Conservation (phyloP, 2,113 vertebrate genomes). For the Jaculus jaculus region DNA sequence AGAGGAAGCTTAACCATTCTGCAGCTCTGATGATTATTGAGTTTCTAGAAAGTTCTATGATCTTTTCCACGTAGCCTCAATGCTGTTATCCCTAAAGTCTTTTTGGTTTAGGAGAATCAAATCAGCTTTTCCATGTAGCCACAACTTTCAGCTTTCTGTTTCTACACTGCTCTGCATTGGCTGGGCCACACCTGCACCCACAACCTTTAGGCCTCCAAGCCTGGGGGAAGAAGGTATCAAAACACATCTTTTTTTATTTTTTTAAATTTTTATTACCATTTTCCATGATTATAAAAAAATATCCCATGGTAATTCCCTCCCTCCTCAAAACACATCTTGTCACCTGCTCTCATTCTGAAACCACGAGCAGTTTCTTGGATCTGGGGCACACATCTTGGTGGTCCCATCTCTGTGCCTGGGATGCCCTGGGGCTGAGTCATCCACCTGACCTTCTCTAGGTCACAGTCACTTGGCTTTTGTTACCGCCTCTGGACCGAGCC, state of each 20-base stretch:
- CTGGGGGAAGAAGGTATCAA: neutral
- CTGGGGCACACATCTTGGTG: neutral
- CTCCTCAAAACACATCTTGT: fast-evolving
- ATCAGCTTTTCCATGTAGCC: neutral
- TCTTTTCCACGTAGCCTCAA: neutral
- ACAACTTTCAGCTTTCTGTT: neutral
- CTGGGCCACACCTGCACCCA: neutral
- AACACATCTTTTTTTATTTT: fast-evolving
- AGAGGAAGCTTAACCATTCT: neutral
- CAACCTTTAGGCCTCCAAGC: neutral
- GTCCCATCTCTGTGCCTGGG: neutral
- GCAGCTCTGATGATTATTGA: neutral
- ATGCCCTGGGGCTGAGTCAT: conserved; percentile 25
- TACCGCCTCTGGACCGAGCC: neutral
- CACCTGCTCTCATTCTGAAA: neutral
- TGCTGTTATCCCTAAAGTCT: neutral
- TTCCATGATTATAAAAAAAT: too few relatives aligned
- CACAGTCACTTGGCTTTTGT: neutral
- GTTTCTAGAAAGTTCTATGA: conserved; percentile 24
- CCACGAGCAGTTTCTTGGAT: too few relatives aligned
- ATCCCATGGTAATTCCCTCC: too few relatives aligned
- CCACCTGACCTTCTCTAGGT: neutral
- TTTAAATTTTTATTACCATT: too few relatives aligned
- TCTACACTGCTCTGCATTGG: neutral
- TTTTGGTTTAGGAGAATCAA: neutral